phyloP scores from a whole-genome alignment of 2,888 invertebrate species.

The Aleiodes alternator region DNA sequence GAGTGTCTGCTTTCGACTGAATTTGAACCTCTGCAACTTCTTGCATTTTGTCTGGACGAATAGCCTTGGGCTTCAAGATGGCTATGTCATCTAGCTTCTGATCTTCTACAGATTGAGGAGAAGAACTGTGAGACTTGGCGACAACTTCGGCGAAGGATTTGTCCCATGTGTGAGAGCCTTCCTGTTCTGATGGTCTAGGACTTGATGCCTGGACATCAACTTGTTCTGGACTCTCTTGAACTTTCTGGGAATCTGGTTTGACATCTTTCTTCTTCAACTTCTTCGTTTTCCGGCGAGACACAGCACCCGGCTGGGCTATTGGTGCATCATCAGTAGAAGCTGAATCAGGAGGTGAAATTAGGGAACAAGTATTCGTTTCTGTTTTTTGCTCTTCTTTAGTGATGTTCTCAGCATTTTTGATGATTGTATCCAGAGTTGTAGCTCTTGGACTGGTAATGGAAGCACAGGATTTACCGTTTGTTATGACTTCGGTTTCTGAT shows the following conservation, averaged over 20 bases:
- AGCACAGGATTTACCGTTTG: conserved; percentile 67
- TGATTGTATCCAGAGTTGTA: conserved; percentile 36
- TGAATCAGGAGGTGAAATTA: conserved; percentile 5
- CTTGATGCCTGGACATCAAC: conserved; percentile 33
- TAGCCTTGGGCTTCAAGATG: conserved; percentile 55
- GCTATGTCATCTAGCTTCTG: conserved; percentile 63
- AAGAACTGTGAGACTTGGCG: conserved; percentile 74
- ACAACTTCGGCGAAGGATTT: conserved; percentile 85
- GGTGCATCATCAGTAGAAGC: not conserved
- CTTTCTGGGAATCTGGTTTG: conserved; percentile 37
- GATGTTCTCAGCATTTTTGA: conserved; percentile 42
- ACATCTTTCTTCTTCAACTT: conserved; percentile 54
- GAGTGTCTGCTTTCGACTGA: conserved; percentile 29
- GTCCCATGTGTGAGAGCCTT: conserved; percentile 36
- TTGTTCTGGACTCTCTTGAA: conserved; percentile 47
- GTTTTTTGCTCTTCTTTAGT: conserved; percentile 39
- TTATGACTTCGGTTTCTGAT: conserved; percentile 47
- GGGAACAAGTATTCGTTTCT: conserved; percentile 17
- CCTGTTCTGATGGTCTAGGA: conserved; percentile 48
- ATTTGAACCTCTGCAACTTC: not conserved
- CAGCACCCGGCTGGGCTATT: conserved; percentile 24
- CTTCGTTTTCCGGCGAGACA: conserved; percentile 42
- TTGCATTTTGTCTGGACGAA: conserved; percentile 42
- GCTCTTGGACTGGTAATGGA: conserved; percentile 61
- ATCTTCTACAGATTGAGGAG: conserved; percentile 69